Evolutionary conservation across 1,140 invertebrate species (phyloP), one percentile per base, ranked within the genome.

Genomic region (Formica selysi): DNA sequence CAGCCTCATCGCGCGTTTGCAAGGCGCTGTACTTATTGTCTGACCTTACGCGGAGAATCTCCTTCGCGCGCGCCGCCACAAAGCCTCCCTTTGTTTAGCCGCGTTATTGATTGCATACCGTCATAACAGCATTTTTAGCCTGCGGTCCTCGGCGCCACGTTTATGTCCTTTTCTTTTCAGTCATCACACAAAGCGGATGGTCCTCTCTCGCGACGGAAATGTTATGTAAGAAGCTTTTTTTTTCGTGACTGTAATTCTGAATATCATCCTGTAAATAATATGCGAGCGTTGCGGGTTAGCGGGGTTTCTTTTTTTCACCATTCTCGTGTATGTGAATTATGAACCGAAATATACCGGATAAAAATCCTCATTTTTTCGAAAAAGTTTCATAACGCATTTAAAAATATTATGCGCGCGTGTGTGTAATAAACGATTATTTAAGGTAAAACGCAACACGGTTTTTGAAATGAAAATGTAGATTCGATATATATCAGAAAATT

Each of bases 81-180:
- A 92, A 84, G 86, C 32, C 83, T 22, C 6, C 67, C 91, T 90
- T 90, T 93, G 90, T 92, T 91, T 87, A 76, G 61, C 74, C 76
- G 85, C 73, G 85, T 91, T 93, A 92, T 93, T 92, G 89, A 91
- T 93, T 91, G 87, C 73, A 13, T 70, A 76, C 87, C 85, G 86
- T 91, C 89, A 85, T 67, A 87, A 86, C 78, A 54, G 74, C n/a
- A 32, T 83, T 73, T 83, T 73, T 83, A 67, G 64, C 48, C 51
- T 0, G 22, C 32, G 32, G 32, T 16, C 22, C 48, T 57, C 78
- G 65, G 78, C 78, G 78, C 65, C 65, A 70, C 78, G 51, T 22
- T 22, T 61, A 22, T 13, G 22, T 19, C 10, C 54, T 62, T 62
- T 62, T 61, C 54, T 71, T 11, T 48, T 36, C 19, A 41, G 48